Evolutionary conservation across 2,113 vertebrate species (phyloP).

Genomic region (Reinhardtius hippoglossoides): DNA sequence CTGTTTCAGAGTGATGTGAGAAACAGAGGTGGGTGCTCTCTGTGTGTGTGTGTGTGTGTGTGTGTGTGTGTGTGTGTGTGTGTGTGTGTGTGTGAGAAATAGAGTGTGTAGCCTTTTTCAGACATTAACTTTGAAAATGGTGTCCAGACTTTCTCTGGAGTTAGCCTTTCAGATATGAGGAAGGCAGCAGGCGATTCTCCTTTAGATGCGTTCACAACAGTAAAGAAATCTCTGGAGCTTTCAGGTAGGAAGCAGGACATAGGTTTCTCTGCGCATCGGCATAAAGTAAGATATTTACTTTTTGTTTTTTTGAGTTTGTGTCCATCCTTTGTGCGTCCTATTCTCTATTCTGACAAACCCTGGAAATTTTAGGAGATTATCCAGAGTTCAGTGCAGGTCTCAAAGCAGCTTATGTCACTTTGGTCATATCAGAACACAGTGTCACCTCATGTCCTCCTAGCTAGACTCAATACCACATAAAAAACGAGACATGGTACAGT

Average conservation of each 20-base stretch:
- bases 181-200: neutral
- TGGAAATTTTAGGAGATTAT: too few species aligned
- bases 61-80: conserved; percentile 1
- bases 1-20: conserved; percentile 61
- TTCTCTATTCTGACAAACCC: too few species aligned
- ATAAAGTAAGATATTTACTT: too few species aligned
- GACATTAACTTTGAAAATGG: too few species aligned
- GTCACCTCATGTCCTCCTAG: conserved; percentile 1
- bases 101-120: neutral
- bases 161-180: neutral
- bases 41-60: neutral
- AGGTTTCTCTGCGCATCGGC: too few species aligned
- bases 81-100: neutral
- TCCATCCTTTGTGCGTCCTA: too few species aligned
- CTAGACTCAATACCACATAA: neutral
- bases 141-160: too few species aligned
- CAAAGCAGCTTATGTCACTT: neutral
- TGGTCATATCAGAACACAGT: neutral
- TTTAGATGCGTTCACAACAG: neutral
- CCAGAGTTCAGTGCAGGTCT: too few species aligned
- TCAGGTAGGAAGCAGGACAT: too few species aligned
- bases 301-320: too few species aligned
- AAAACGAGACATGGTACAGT: neutral
- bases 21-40: conserved; percentile 35
- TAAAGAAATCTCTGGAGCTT: neutral